A percentile compares a stretch with the other conserved stretches of the same genome.
Conservation (phyloP, 1,140 invertebrate genomes). For the Spodoptera frugiperda region DNA sequence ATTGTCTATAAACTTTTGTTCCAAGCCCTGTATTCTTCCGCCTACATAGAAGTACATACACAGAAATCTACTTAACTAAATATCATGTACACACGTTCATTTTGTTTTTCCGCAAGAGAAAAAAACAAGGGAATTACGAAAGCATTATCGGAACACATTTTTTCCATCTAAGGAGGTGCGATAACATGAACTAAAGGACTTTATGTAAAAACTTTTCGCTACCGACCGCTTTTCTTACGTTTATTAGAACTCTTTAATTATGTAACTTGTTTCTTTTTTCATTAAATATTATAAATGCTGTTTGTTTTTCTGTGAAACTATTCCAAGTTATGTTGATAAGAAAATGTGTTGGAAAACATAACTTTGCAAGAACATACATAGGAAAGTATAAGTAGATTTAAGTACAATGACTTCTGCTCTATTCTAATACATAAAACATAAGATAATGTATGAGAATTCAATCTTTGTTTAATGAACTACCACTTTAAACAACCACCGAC, state of each 20-base stretch:
- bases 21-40: background rate
- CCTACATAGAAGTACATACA: conserved; percentile 19
- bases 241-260: conserved; percentile 65
- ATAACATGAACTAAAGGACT: conserved; percentile 62
- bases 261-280: conserved; percentile 45
- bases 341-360: too few relatives aligned
- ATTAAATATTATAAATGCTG: conserved; percentile 29
- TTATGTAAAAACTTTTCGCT: conserved; percentile 61
- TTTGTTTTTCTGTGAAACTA: background rate
- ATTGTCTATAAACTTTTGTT: background rate
- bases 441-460: too few relatives aligned
- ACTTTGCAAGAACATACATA: too few relatives aligned
- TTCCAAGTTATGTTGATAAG: background rate
- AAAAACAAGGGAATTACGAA: conserved; percentile 54
- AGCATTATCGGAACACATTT: conserved; percentile 62
- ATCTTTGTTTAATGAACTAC: too few relatives aligned
- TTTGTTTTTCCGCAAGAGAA: conserved; percentile 30
- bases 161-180: conserved; percentile 57
- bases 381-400: background rate
- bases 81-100: conserved; percentile 14
- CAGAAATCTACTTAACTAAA: conserved; percentile 36
- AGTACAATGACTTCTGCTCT: background rate
- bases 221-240: conserved; percentile 52
- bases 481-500: too few relatives aligned
- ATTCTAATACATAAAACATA: too few relatives aligned